These are phyloP conservation scores for Mylabris phalerata DNA, from an alignment of 1,140 invertebrate genomes.

Conservation along the genomic window DNA sequence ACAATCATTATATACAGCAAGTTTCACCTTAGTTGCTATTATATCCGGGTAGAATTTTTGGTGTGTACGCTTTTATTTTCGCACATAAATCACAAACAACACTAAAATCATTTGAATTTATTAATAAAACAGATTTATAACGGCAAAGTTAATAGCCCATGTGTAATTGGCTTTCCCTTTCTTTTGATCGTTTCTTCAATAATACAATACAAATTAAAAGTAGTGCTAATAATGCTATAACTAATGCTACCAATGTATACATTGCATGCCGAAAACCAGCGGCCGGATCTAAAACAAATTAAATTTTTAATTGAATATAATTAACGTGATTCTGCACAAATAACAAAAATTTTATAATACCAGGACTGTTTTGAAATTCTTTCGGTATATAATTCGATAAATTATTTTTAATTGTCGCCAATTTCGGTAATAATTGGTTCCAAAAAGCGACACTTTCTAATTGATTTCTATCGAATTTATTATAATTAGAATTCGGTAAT, in stretches of 20 bases:
- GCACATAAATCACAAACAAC: too few relatives aligned
- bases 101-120: too few relatives aligned
- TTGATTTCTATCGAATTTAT: conserved; percentile 5
- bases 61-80: too few relatives aligned
- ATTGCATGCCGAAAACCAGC: conserved; percentile 43
- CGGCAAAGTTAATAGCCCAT: conserved; percentile 24
- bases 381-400: conserved; percentile 21
- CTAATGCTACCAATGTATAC: conserved; percentile 44
- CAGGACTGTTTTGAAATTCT: conserved; percentile 31
- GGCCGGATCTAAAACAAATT: conserved; percentile 37
- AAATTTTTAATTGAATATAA: conserved; percentile 7
- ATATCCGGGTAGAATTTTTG: too few relatives aligned
- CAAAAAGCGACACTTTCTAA: conserved; percentile 28
- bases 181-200: conserved; percentile 41
- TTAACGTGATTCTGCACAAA: not conserved
- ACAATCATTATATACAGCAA: too few relatives aligned
- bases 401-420: conserved; percentile 19
- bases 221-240: conserved; percentile 41
- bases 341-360: conserved; percentile 12
- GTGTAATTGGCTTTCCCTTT: conserved; percentile 32
- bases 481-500: not conserved
- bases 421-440: conserved; percentile 32
- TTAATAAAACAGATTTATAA: not conserved
- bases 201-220: conserved; percentile 44
- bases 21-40: too few relatives aligned